Base-by-base conservation (phyloP, 2,888 invertebrate genomes). In the Amphipoea oculea region DNA sequence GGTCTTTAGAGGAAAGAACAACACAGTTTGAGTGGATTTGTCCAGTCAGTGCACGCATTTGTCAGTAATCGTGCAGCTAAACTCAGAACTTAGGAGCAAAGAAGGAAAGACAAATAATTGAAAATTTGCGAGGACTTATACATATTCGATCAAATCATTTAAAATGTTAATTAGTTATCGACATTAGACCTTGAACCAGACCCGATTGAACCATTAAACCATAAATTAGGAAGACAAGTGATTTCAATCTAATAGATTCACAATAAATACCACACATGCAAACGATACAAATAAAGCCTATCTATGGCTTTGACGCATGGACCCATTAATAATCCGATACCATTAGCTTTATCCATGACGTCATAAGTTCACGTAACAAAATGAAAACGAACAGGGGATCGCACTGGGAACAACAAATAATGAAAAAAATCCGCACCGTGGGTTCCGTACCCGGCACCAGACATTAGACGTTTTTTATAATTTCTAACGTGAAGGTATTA, bases 321-420 rank as follows among this genome's bases (percentile, higher is more conserved):
- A 5, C 42, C 23, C 74, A 73, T 76, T 68, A 70, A 85, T 79
- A 67, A 85, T 75, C 45, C 45, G 17, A 63, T 85, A 83, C 42
- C 73, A 85, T 83, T 71, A 76, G 51, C 62, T n/a, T 29, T 75
- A 78, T 83, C 77, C 77, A 65, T 68, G 63, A 70, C 70, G 62
- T 69, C 67, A 72, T 78, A 80, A 78, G 73, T 86, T 76, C 12
- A 11, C n/a, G 45, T 67, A n/a, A 48, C 40, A 71, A 79, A 79
- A 75, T 77, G 60, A 63, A 77, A 76, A 62, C n/a, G 48, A 66
- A 20, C 23, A 29, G 45, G 48, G 36, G 29, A 67, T 74, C 42
- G 40, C 62, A 57, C 11, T 14, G 17, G 11, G 4, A 51, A 68
- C 60, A 66, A 68, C 60, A 66, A 63, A 29, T 75, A 83, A 42